A percentile compares a stretch with the other conserved stretches of the same genome.
phyloP scores from a whole-genome alignment of 2,797 vertebrate species.

The Dryobates pubescens region DNA sequence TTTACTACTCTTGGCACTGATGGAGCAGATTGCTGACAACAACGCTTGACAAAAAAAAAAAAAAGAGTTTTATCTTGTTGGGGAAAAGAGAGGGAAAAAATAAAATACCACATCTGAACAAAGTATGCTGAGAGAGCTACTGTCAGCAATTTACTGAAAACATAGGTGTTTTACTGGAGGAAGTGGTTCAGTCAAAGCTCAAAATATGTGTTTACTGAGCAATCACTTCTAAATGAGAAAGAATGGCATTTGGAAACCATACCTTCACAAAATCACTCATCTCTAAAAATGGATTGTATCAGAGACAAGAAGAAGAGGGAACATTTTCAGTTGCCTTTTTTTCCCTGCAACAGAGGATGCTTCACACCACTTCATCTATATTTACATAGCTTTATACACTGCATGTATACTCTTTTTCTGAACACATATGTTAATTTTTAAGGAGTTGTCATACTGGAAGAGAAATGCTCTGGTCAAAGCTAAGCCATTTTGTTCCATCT shows the following conservation, averaged over 20 bases:
- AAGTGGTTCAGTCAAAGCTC: not conserved
- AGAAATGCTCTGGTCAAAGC: not conserved
- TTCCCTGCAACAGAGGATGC: not conserved
- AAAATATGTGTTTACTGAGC: not conserved
- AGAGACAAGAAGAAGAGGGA: not conserved
- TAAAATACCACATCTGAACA: not conserved
- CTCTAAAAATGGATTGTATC: not conserved
- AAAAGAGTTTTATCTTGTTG: not conserved
- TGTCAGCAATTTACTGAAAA: not conserved
- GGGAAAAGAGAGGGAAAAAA: not conserved
- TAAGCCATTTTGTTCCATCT: not conserved
- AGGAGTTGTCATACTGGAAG: not conserved
- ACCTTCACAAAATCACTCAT: not conserved
- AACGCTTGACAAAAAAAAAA: not conserved
- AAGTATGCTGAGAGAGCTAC: not conserved
- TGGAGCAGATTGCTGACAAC: not conserved
- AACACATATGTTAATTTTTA: not conserved
- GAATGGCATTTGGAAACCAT: not conserved
- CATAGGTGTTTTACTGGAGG: not conserved
- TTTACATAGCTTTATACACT: not conserved
- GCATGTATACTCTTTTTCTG: not conserved
- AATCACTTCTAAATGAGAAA: not conserved
- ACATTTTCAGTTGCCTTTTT: not conserved
- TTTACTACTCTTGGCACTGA: not conserved
- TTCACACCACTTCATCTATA: not conserved